Percentiles rank a stretch among this genome's conserved stretches.
Evolutionary conservation across 2,113 vertebrate species (phyloP).

Genomic region (Brachypteracias leptosomus): DNA sequence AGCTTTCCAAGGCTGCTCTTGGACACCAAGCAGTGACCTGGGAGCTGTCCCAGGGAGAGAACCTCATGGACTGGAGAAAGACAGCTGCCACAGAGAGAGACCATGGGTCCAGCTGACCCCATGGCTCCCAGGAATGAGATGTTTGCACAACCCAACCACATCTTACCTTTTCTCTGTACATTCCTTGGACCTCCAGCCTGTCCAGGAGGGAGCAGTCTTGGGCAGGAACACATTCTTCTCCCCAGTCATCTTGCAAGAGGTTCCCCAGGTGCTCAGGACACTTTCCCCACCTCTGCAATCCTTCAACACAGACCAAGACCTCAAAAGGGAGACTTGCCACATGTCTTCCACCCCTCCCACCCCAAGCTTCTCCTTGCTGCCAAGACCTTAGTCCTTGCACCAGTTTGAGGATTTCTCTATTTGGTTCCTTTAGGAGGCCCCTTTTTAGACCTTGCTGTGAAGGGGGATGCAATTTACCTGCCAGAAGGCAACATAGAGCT

Average conservation of each 20-base stretch:
- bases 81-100: too few species aligned
- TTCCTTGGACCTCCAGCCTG: background rate
- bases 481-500: background rate
- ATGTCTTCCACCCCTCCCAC: background rate
- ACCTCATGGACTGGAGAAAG: background rate
- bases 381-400: background rate
- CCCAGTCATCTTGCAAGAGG: too few species aligned
- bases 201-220: background rate
- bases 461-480: background rate
- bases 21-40: background rate
- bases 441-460: background rate
- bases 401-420: background rate
- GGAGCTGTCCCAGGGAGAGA: background rate
- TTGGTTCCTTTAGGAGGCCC: background rate
- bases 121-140: too few species aligned
- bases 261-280: background rate
- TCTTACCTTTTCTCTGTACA: too few species aligned
- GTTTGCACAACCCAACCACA: too few species aligned
- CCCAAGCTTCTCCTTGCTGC: background rate
- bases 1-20: background rate
- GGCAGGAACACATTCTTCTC: rapidly evolving
- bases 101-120: rapidly evolving
- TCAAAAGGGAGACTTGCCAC: background rate
- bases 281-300: rapidly evolving
- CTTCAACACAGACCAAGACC: background rate